phyloP scores from a whole-genome alignment of 2,888 invertebrate species.

The Mimumesa dahlbomi region DNA sequence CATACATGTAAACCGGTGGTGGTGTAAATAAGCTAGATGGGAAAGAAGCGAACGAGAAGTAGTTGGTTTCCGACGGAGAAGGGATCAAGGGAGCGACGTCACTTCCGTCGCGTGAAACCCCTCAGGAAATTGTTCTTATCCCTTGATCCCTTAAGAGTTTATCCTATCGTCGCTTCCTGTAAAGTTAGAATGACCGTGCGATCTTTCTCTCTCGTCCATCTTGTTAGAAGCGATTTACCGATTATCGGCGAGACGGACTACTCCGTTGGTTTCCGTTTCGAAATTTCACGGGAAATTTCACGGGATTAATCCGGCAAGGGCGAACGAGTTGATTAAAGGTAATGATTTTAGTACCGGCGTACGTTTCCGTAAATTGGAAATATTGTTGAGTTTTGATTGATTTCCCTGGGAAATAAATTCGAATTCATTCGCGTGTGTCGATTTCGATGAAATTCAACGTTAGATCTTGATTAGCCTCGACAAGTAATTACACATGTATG shows the following conservation, averaged over 20 bases:
- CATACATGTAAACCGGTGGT: neutral
- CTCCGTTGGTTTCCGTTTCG: neutral
- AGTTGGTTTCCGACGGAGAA: constrained; percentile 38
- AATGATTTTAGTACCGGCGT: no score
- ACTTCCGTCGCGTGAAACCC: constrained; percentile 63
- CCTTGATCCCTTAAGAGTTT: constrained; percentile 71
- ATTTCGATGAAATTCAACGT: no score
- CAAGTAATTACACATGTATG: no score
- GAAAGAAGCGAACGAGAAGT: constrained; percentile 1
- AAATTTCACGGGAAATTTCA: constrained; percentile 31
- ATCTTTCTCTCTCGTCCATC: constrained; percentile 39
- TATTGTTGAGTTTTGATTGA: no score
- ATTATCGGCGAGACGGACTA: constrained; percentile 34
- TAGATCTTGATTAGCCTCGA: no score
- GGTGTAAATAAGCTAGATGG: neutral
- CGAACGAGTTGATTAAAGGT: neutral
- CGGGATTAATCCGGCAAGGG: no score
- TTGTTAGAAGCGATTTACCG: constrained; percentile 34
- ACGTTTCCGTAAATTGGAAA: no score
- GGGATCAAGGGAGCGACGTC: constrained; percentile 62
- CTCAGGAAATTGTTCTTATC: constrained; percentile 72
- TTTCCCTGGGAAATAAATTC: no score
- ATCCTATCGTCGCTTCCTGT: constrained; percentile 63
- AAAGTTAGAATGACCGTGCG: constrained; percentile 51
- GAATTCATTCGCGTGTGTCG: no score